Percentiles rank a stretch among this genome's conserved stretches.
phyloP scores from a whole-genome alignment of 2,113 vertebrate species.

The Microtus montanus region DNA sequence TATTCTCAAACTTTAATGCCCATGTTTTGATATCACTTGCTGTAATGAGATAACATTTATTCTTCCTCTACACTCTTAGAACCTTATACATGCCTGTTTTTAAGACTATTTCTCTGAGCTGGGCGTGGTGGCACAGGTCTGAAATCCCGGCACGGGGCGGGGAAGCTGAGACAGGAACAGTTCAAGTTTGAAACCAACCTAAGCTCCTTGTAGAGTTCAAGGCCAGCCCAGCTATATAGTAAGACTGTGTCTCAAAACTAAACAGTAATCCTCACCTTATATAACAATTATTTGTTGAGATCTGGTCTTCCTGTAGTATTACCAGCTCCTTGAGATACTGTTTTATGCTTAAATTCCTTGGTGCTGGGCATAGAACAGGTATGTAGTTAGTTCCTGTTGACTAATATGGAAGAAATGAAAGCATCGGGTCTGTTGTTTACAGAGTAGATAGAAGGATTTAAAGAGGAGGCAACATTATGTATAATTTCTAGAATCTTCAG shows the following conservation, averaged over 20 bases:
- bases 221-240: not conserved
- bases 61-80: not conserved
- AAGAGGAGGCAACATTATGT: not conserved
- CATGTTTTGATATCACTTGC: not conserved
- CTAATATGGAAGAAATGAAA: slow-evolving; percentile 34
- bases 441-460: not conserved
- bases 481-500: slow-evolving; percentile 8
- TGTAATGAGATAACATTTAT: not conserved
- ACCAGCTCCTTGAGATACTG: not conserved
- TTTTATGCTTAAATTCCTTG: slow-evolving; percentile 21
- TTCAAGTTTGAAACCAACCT: not conserved
- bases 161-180: not conserved
- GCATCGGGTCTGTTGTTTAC: not conserved
- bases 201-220: not conserved
- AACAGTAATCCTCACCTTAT: not conserved
- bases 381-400: not conserved
- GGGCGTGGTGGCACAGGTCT: not conserved
- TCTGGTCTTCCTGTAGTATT: not conserved
- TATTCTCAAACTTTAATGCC: not conserved
- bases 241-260: not conserved
- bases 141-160: not conserved
- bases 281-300: not conserved
- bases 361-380: not conserved
- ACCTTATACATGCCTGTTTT: not conserved
- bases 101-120: not conserved